phyloP scores from a whole-genome alignment of 2,888 invertebrate genomes.

The Cheilosia variabilis region DNA sequence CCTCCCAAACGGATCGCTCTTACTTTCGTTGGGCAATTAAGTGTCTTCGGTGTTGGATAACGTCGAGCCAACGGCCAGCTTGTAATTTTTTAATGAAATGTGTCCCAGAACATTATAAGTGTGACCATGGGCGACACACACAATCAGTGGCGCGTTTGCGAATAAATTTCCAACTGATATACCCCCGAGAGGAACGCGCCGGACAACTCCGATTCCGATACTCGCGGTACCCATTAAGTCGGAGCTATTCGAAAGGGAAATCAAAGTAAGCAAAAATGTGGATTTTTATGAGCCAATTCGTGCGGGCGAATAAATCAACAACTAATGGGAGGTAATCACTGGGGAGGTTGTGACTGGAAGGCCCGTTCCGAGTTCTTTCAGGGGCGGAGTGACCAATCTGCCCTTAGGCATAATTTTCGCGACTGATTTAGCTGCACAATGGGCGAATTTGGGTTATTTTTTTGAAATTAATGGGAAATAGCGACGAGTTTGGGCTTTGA shows the following conservation, averaged over 20 bases:
- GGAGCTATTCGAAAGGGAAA: constrained; percentile 37
- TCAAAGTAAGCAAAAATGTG: constrained; percentile 21
- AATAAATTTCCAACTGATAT: constrained; percentile 47
- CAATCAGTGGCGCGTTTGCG: constrained; percentile 22
- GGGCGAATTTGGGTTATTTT: too few relatives aligned
- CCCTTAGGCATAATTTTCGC: background rate
- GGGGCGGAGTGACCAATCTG: constrained; percentile 6
- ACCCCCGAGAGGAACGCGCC: constrained; percentile 8
- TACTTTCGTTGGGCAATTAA: constrained; percentile 35
- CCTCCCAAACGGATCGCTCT: constrained; percentile 53
- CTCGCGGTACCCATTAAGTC: background rate
- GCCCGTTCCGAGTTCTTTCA: constrained; percentile 6
- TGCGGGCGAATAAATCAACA: constrained; percentile 10
- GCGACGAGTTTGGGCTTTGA: too few relatives aligned
- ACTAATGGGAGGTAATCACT: constrained; percentile 24
- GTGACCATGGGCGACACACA: constrained; percentile 25
- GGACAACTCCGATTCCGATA: background rate
- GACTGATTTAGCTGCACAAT: too few relatives aligned
- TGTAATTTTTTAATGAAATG: constrained; percentile 43
- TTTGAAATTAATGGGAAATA: too few relatives aligned
- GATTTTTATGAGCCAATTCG: constrained; percentile 1
- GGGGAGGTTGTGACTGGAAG: constrained; percentile 11
- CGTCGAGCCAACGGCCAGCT: constrained; percentile 20
- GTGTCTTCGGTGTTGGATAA: background rate
- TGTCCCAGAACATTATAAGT: background rate